Evolutionary conservation across 2,797 vertebrate species (phyloP).

Genomic region (Brachyalestes nurse): DNA sequence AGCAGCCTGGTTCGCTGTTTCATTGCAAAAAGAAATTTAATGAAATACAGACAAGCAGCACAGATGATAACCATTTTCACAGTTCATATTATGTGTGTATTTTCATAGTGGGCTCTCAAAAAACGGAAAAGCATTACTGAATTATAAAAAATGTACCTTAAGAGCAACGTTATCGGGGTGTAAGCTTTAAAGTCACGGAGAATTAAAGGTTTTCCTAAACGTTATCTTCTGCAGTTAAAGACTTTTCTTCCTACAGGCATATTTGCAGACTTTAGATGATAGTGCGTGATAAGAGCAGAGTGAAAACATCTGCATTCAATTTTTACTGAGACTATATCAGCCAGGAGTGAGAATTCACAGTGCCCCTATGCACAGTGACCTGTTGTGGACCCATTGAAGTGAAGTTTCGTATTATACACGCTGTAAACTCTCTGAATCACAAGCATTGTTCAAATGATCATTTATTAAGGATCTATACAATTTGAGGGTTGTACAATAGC

Average conservation of each 20-base stretch:
- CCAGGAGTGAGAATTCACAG: neutral
- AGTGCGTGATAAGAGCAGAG: neutral
- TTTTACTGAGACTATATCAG: neutral
- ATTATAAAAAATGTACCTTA: neutral
- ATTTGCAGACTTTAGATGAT: constrained; percentile 9
- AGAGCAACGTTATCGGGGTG: neutral
- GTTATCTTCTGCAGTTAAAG: constrained; percentile 1
- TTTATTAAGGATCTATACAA: neutral
- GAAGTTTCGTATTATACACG: neutral
- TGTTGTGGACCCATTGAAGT: neutral
- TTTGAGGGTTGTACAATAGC: constrained; percentile 3
- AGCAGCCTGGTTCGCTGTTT: constrained; percentile 11
- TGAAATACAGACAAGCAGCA: neutral
- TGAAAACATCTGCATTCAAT: constrained; percentile 4
- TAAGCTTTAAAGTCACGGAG: neutral
- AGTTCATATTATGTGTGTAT: neutral
- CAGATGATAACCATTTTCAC: neutral
- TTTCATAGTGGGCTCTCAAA: neutral
- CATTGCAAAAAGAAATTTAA: neutral
- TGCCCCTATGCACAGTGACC: neutral
- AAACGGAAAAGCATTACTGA: neutral
- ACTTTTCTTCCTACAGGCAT: neutral
- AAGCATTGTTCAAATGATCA: neutral
- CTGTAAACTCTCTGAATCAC: neutral
- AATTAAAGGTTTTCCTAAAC: neutral